Base-by-base conservation (phyloP, 2,797 vertebrate species). In the Clamator glandarius region DNA sequence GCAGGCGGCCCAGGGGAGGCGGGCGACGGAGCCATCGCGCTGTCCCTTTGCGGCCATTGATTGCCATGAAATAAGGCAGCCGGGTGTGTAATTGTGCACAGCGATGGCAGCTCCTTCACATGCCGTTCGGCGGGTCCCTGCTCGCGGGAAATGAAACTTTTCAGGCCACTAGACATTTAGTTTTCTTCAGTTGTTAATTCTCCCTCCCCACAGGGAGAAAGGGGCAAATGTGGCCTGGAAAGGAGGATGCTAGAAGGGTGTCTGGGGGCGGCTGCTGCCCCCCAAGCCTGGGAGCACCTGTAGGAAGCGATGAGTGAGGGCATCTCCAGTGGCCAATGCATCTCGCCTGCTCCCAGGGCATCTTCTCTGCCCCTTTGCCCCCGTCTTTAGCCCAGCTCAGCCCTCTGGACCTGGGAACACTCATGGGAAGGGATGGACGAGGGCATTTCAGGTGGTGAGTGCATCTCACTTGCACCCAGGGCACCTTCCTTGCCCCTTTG, bases 81-180 rank as follows among this genome's bases (percentile, higher is more conserved):
- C 86, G 92, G 85, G 95, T 97, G 97, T 97, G 96, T 95, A 83
- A 97, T 96, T 97, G 97, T 70, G 84, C 90, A 6, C 94, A 24
- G 96, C 58, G 84, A 39, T 5, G 86, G 87, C 87, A 41, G 92
- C 90, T 23, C 91, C 93, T 46, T 83, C 44, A 51, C 85, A 35
- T 48, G 89, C 86, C 35, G 52, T 46, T 75, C 61, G 25, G 51
- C 67, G 35, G 91, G 90, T 92, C 74, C 89, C 90, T 25, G 81
- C 78, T 36, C 29, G 33, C 89, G 64, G 95, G 80, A 95, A 92
- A 96, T 90, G 83, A 86, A 89, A 96, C 94, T 96, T 93, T 91
- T 92, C 95, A 28, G 90, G 82, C 89, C 84, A 3, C 72, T 81
- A 92, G 95, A 64, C 29, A 26, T 92, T 83, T 15, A 11, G 82